A percentile compares a stretch with the other conserved stretches of the same genome.
These are phyloP conservation scores for Yoshiicerus persimilis DNA, from an alignment of 1,140 invertebrate genomes.

Conservation along the genomic window DNA sequence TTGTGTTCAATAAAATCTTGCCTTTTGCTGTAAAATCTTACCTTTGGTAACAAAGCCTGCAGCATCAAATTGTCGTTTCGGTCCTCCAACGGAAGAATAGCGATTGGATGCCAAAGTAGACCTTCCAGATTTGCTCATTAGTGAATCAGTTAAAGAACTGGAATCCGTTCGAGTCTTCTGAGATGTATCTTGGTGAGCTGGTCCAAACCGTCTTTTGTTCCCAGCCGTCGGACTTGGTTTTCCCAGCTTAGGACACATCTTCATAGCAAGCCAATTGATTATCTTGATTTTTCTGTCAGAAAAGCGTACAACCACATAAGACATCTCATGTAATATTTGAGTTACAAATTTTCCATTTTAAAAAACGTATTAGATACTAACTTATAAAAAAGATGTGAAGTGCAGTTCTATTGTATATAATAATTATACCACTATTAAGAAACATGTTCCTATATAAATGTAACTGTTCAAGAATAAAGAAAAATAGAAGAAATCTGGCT, in stretches of 20 bases:
- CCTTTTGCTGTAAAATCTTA: neutral
- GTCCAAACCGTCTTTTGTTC: slow-evolving; percentile 38
- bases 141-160: slow-evolving; percentile 41
- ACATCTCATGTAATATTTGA: no score
- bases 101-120: slow-evolving; percentile 21
- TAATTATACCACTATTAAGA: no score
- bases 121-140: slow-evolving; percentile 26
- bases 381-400: no score
- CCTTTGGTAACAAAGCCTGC: slow-evolving; percentile 30
- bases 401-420: no score
- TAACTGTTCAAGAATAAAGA: no score
- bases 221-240: slow-evolving; percentile 26
- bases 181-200: slow-evolving; percentile 37
- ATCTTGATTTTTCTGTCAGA: slow-evolving; percentile 39
- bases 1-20: no score
- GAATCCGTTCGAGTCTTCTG: slow-evolving; percentile 43
- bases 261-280: slow-evolving; percentile 40
- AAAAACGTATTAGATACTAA: no score
- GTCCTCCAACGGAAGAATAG: neutral
- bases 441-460: no score
- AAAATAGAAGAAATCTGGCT: no score
- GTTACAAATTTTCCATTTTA: no score
- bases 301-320: neutral
- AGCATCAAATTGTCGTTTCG: neutral
- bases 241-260: slow-evolving; percentile 39